phyloP scores from a whole-genome alignment of 2,113 vertebrate species.

The Cryptotis parvus region DNA sequence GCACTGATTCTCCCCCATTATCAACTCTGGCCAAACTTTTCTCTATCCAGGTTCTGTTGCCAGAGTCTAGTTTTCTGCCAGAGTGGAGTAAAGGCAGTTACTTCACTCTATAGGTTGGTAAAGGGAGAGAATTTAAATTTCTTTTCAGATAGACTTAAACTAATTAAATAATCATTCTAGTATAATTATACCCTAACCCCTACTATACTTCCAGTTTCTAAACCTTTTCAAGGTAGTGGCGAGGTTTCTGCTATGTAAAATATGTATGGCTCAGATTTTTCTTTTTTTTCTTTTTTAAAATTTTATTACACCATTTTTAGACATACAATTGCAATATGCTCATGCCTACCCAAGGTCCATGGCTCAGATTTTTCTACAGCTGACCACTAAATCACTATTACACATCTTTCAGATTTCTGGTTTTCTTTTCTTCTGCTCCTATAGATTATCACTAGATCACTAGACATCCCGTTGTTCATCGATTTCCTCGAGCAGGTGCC shows the following conservation, averaged over 20 bases:
- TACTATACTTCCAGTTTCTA: not conserved
- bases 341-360: too few relatives aligned
- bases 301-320: too few relatives aligned
- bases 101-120: not conserved
- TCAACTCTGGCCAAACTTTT: not conserved
- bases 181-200: not conserved
- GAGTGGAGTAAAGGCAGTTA: not conserved
- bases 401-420: not conserved
- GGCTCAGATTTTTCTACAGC: not conserved
- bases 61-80: not conserved
- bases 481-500: too few relatives aligned
- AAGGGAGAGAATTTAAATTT: slow-evolving; percentile 9
- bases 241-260: not conserved
- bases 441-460: too few relatives aligned
- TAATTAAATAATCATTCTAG: not conserved
- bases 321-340: too few relatives aligned
- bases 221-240: accelerated
- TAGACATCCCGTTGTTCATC: too few relatives aligned
- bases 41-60: not conserved
- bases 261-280: not conserved
- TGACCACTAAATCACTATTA: not conserved
- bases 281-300: too few relatives aligned
- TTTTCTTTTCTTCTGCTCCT: slow-evolving; percentile 29
- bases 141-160: not conserved
- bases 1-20: not conserved